Evolutionary conservation across 2,113 vertebrate genomes (phyloP).

Genomic region (Nothobranchius kuhntae): DNA sequence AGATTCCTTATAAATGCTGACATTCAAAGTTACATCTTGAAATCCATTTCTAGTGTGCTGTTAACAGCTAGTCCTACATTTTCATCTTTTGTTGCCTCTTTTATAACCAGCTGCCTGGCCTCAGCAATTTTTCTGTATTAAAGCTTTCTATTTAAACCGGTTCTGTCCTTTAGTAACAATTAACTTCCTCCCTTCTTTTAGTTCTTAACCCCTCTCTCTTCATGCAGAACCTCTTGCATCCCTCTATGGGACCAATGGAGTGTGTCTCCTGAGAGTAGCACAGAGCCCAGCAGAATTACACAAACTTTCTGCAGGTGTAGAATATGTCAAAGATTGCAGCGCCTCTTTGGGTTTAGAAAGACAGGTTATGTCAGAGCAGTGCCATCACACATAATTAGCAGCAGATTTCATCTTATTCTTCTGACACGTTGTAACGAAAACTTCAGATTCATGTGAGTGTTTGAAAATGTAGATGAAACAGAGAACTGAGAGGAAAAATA

Average conservation of each 20-base stretch:
- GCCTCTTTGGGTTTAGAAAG: conserved; percentile 13
- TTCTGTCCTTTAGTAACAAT: conserved; percentile 7
- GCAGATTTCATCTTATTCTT: conserved; percentile 15
- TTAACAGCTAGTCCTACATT: background rate
- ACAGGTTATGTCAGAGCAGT: conserved; percentile 23
- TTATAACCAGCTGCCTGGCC: background rate
- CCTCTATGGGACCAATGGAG: conserved; percentile 1
- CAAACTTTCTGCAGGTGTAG: conserved; percentile 34
- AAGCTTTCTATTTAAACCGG: conserved; percentile 10
- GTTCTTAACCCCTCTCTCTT: conserved; percentile 1
- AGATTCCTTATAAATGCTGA: too few species aligned
- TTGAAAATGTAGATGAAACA: conserved; percentile 5
- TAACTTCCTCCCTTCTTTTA: background rate
- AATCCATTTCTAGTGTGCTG: background rate
- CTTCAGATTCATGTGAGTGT: background rate
- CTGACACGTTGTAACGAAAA: conserved; percentile 4
- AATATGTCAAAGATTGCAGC: conserved; percentile 28
- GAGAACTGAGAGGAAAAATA: conserved; percentile 15
- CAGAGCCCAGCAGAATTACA: conserved; percentile 35
- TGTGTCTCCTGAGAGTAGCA: conserved; percentile 20
- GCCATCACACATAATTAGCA: conserved; percentile 43
- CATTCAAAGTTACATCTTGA: too few species aligned
- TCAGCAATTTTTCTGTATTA: conserved; percentile 20
- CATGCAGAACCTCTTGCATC: background rate
- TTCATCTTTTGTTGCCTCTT: background rate